Percentiles rank a stretch among this genome's conserved stretches.
Conservation (phyloP, 2,113 vertebrate genomes). For the Microcebus griseorufus region DNA sequence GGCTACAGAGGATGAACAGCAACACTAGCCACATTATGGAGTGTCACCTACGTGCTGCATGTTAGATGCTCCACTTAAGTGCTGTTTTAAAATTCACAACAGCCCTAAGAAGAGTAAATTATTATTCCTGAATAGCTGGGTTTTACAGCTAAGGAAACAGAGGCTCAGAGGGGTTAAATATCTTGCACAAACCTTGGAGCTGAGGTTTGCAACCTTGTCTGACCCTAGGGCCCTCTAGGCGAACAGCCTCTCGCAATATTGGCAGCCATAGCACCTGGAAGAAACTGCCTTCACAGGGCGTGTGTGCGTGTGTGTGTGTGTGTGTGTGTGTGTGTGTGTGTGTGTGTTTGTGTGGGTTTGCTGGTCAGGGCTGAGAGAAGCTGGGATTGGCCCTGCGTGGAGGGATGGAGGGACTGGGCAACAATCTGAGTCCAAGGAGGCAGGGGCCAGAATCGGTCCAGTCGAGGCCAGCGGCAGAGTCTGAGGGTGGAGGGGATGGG, state of each 20-base stretch:
- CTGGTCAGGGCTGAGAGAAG: not conserved
- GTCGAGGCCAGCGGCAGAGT: not conserved
- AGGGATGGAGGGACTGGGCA: not conserved
- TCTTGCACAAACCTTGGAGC: not conserved
- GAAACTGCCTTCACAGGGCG: accelerated
- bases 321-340: too few species aligned
- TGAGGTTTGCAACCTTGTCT: not conserved
- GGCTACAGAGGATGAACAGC: not conserved
- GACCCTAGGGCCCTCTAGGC: not conserved
- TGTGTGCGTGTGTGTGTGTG: too few species aligned
- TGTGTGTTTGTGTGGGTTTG: not conserved
- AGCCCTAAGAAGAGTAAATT: too few species aligned
- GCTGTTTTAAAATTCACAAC: not conserved
- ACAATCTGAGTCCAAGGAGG: not conserved
- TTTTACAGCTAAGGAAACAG: not conserved
- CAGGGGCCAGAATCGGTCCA: not conserved
- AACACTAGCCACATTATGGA: accelerated
- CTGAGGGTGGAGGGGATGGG: not conserved
- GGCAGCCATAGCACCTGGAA: accelerated
- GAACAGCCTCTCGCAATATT: not conserved
- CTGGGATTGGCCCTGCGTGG: not conserved
- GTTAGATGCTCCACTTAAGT: not conserved
- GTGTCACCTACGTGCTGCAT: not conserved
- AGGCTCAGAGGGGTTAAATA: not conserved
- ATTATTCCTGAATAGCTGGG: not conserved